Evolutionary conservation across 2,113 vertebrate genomes (phyloP).

Genomic region (Rousettus leschenaultii): DNA sequence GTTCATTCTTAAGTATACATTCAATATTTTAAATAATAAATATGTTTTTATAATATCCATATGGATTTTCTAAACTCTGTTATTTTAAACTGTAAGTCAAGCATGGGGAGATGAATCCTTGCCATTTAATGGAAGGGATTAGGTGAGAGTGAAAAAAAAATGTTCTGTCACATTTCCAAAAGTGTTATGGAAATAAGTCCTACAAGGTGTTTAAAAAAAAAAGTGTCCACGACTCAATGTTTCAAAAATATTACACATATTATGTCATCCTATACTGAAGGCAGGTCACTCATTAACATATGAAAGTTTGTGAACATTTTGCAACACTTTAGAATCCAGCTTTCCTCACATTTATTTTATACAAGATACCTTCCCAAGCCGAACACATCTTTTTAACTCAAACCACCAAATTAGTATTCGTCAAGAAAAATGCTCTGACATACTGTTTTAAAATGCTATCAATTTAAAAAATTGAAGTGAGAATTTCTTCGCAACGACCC

Average conservation of each 20-base stretch:
- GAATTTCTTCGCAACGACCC: not conserved
- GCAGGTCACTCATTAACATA: not conserved
- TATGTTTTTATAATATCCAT: not conserved
- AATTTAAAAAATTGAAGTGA: not conserved
- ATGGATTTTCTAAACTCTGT: conserved; percentile 36
- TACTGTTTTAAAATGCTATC: not conserved
- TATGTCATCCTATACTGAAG: not conserved
- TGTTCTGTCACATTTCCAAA: conserved; percentile 20
- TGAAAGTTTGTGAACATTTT: conserved; percentile 7
- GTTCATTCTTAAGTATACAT: conserved; percentile 31
- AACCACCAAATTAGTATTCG: not conserved
- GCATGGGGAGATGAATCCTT: not conserved
- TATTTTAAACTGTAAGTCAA: conserved; percentile 51
- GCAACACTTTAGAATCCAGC: not conserved
- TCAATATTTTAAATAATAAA: conserved; percentile 36
- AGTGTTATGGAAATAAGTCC: conserved; percentile 9
- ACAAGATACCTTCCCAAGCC: not conserved
- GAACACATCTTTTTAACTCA: not conserved
- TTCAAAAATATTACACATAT: not conserved
- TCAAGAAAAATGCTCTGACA: not conserved
- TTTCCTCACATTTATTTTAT: conserved; percentile 20
- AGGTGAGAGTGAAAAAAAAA: not conserved
- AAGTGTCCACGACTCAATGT: conserved; percentile 23
- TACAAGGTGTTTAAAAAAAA: not conserved
- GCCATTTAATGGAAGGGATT: conserved; percentile 65